phyloP scores from a whole-genome alignment of 2,113 vertebrate genomes.

The Neodontobutis hainanensis region DNA sequence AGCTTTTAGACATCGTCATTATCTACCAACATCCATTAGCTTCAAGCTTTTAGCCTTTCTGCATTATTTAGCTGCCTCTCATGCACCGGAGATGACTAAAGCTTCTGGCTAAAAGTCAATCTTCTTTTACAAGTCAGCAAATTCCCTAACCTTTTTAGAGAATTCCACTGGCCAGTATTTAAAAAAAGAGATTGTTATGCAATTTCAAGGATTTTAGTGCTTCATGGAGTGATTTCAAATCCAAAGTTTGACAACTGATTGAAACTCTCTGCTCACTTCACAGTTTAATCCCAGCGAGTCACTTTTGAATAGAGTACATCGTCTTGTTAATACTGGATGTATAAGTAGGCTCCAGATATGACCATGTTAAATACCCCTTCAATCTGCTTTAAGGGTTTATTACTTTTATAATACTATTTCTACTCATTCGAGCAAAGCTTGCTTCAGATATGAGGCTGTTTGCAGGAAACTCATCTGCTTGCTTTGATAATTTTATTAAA shows the following conservation, averaged over 20 bases:
- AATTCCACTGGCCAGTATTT: constrained; percentile 16
- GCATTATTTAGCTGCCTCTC: constrained; percentile 64
- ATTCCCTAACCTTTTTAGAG: neutral
- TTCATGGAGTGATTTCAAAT: no score
- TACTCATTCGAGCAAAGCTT: neutral
- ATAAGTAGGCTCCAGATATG: constrained; percentile 1
- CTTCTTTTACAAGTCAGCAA: constrained; percentile 14
- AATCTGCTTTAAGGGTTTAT: neutral
- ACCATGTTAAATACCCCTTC: neutral
- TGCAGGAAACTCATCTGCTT: constrained; percentile 8
- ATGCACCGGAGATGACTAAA: constrained; percentile 39
- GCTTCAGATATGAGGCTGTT: constrained; percentile 12
- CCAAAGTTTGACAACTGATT: no score
- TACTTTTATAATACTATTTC: neutral
- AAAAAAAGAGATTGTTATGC: constrained; percentile 7
- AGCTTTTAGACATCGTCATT: constrained; percentile 37
- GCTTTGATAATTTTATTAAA: constrained; percentile 30
- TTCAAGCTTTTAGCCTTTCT: constrained; percentile 45
- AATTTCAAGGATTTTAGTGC: no score
- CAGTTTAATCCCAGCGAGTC: neutral
- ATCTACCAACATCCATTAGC: constrained; percentile 46
- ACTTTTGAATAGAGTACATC: neutral
- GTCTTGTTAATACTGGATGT: constrained; percentile 6
- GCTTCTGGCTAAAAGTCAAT: constrained; percentile 12
- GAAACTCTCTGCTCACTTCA: neutral